Evolutionary conservation across 1,140 invertebrate genomes (phyloP).

Genomic region (Colletes latitarsis): DNA sequence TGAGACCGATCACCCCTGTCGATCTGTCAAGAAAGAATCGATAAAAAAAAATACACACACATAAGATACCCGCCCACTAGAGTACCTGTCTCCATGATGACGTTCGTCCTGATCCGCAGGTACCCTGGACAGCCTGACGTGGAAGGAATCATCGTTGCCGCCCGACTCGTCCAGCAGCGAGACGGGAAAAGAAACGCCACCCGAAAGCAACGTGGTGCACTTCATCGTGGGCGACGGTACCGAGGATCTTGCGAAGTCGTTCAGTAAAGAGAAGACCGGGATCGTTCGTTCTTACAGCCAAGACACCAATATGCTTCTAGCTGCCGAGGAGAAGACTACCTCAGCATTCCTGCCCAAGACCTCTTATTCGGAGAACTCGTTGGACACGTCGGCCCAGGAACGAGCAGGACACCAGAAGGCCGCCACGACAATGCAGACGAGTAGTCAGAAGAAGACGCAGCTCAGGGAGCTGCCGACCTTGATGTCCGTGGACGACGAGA

Average conservation of each 20-base stretch:
- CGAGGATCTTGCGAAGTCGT: conserved; percentile 34
- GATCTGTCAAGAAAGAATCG: not conserved
- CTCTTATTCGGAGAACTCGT: conserved; percentile 80
- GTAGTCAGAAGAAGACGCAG: conserved; percentile 54
- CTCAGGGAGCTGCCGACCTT: conserved; percentile 72
- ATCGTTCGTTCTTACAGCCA: conserved; percentile 75
- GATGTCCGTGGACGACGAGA: conserved; percentile 78
- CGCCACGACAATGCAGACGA: conserved; percentile 34
- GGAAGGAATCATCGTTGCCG: conserved; percentile 79
- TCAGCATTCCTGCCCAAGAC: conserved; percentile 76
- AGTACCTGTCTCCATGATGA: not conserved
- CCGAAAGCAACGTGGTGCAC: conserved; percentile 71
- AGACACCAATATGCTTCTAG: conserved; percentile 74
- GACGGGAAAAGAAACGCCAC: conserved; percentile 77
- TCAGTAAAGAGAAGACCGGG: conserved; percentile 38
- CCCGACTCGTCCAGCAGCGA: conserved; percentile 79
- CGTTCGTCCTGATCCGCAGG: conserved; percentile 67
- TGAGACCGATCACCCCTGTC: no score
- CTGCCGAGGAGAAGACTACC: conserved; percentile 61
- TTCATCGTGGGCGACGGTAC: conserved; percentile 74
- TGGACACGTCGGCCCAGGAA: conserved; percentile 64
- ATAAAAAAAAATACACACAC: not conserved
- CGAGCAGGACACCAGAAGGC: not conserved
- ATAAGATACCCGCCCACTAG: not conserved
- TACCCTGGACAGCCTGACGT: conserved; percentile 70